A percentile compares a stretch with the other conserved stretches of the same genome.
Conservation (phyloP, 64 coral and sea anemone genomes). For the Pocillopora verrucosa region DNA sequence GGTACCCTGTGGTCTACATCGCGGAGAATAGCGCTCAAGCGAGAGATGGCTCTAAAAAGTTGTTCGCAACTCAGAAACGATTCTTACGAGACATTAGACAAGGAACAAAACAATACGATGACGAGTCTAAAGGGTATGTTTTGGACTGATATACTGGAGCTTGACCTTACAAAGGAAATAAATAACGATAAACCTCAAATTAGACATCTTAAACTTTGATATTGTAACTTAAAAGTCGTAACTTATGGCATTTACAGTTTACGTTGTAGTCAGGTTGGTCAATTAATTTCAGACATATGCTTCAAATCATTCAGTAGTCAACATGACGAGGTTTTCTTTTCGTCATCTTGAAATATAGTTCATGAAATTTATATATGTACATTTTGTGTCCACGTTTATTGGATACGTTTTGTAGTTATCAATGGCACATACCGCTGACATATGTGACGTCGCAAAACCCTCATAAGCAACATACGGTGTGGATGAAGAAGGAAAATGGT, state of each 20-base stretch:
- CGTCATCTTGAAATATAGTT: neutral
- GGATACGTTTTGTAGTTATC: constrained; percentile 35
- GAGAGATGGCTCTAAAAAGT: constrained; percentile 20
- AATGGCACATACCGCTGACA: constrained; percentile 85
- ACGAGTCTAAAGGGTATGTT: constrained; percentile 61
- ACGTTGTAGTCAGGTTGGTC: too few species aligned
- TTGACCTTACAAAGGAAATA: too few species aligned
- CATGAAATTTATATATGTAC: neutral
- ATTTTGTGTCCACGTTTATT: neutral
- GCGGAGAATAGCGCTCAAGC: constrained; percentile 26
- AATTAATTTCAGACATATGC: too few species aligned
- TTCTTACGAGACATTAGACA: constrained; percentile 76
- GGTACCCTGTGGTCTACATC: constrained; percentile 81
- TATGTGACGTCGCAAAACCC: constrained; percentile 67
- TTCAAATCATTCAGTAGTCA: too few species aligned
- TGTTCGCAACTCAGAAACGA: constrained; percentile 68
- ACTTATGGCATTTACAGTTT: too few species aligned
- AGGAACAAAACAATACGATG: constrained; percentile 44
- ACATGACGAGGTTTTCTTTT: too few species aligned
- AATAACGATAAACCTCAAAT: too few species aligned
- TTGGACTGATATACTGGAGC: too few species aligned
- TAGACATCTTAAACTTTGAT: too few species aligned
- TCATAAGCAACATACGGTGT: constrained; percentile 52
- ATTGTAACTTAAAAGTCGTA: too few species aligned
- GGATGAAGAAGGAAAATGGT: constrained; percentile 88